Base-by-base conservation (phyloP, 2,113 vertebrate genomes). In the Eptesicus fuscus region DNA sequence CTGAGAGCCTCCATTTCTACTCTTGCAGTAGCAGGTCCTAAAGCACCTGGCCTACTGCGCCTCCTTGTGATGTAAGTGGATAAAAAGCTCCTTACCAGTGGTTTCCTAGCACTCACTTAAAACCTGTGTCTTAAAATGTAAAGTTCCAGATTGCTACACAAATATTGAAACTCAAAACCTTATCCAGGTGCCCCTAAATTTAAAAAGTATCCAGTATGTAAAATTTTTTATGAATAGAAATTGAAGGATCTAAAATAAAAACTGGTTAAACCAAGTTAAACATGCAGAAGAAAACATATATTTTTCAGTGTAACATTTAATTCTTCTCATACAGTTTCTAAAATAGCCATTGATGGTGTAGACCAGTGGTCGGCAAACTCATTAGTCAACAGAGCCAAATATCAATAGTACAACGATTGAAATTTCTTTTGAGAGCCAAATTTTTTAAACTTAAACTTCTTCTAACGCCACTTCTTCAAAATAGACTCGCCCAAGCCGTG, bases 231-330 rank as follows among this genome's bases (percentile, higher is more conserved):
- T 22, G n/a, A 82, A 49, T 32, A 84, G 70, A 74, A 88, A 37
- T 28, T 25, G 35, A 86, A 86, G 69, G 51, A 76, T 88, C 88
- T 93, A 80, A 88, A 85, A 42, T 85, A 5, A 90, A 79, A 92
- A 20, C n/a, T 70, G 61, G 14, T 77, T 84, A 67, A 80, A 49
- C 53, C 65, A 61, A 76, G 17, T 74, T 74, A 82, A 79, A 67
- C n/a, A n/a, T 73, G 13, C 51, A 56, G 20, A 67, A 40, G 51
- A 82, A 87, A 51, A 70, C 44, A 23, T n/a, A 1, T 65, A 7
- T 30, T 90, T 91, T 74, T 56, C 8, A n/a, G 53, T 28, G 18
- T 49, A 67, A 1, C 74, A 32, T 61, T 47, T 42, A 42, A 5
- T 61, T 49, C 42, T 28, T 6, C 9, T 51, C 42, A 49, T 0